phyloP scores from a whole-genome alignment of 2,113 vertebrate genomes.

The Dicentrarchus labrax region DNA sequence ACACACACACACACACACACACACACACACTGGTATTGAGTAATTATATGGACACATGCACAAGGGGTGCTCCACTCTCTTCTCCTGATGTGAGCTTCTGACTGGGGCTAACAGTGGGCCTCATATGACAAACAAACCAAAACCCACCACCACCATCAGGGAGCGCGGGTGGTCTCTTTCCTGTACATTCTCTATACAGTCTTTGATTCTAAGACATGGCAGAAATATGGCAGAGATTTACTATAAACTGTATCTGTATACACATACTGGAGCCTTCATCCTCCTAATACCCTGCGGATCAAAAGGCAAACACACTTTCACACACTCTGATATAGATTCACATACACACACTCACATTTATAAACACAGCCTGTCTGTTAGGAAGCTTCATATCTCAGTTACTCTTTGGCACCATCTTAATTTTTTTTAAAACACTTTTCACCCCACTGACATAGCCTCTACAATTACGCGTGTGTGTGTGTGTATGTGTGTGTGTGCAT shows the following conservation, averaged over 20 bases:
- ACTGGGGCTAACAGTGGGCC: constrained; percentile 36
- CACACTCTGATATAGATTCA: constrained; percentile 16
- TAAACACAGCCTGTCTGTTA: constrained; percentile 40
- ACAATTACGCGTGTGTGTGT: neutral
- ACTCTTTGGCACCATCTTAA: constrained; percentile 19
- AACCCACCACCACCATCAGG: constrained; percentile 25
- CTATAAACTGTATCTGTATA: constrained; percentile 32
- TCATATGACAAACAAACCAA: constrained; percentile 62
- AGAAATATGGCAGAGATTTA: constrained; percentile 44
- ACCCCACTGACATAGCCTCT: constrained; percentile 1
- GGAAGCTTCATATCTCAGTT: constrained; percentile 16
- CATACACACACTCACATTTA: constrained; percentile 36
- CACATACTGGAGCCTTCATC: constrained; percentile 43
- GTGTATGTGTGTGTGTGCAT: neutral
- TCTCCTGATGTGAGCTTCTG: constrained; percentile 29
- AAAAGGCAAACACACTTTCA: constrained; percentile 37
- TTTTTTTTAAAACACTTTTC: constrained; percentile 26
- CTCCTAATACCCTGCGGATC: constrained; percentile 43
- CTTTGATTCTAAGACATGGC: constrained; percentile 54
- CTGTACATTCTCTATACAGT: constrained; percentile 34
- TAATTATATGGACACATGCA: constrained; percentile 27
- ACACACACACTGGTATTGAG: constrained; percentile 13
- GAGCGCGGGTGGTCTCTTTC: constrained; percentile 60
- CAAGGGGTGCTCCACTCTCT: constrained; percentile 14
- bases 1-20: neutral